Evolutionary conservation across 2,797 vertebrate genomes (phyloP).

Genomic region (Kryptopterus vitreolus): DNA sequence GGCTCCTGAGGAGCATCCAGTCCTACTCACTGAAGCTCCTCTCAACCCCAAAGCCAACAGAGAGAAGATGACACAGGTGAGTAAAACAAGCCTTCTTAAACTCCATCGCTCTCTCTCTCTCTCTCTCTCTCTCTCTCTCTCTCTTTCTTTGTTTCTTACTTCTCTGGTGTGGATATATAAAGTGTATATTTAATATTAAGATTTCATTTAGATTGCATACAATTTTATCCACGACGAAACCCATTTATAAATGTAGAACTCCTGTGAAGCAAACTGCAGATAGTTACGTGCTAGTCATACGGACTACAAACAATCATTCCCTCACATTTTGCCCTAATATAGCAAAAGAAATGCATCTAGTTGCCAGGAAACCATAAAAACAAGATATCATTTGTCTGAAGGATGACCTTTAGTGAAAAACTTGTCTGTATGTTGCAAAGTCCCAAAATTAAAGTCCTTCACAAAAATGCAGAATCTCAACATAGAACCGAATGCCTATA

Average conservation of each 20-base stretch:
- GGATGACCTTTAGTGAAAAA: background rate
- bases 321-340: background rate
- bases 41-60: constrained; percentile 86
- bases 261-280: background rate
- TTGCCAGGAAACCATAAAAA: background rate
- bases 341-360: background rate
- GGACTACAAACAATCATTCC: background rate
- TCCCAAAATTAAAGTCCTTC: background rate
- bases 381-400: background rate
- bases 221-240: background rate
- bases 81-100: background rate
- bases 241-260: background rate
- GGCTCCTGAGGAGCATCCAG: constrained; percentile 86
- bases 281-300: background rate
- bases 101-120: background rate
- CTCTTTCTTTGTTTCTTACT: too few species aligned
- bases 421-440: background rate
- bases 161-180: background rate
- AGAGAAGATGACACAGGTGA: constrained; percentile 85
- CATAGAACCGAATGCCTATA: too few species aligned
- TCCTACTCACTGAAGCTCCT: constrained; percentile 81
- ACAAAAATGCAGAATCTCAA: background rate
- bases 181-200: background rate
- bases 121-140: background rate
- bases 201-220: background rate